Evolutionary conservation across 2,797 vertebrate genomes (phyloP).

Genomic region (Tadarida brasiliensis): DNA sequence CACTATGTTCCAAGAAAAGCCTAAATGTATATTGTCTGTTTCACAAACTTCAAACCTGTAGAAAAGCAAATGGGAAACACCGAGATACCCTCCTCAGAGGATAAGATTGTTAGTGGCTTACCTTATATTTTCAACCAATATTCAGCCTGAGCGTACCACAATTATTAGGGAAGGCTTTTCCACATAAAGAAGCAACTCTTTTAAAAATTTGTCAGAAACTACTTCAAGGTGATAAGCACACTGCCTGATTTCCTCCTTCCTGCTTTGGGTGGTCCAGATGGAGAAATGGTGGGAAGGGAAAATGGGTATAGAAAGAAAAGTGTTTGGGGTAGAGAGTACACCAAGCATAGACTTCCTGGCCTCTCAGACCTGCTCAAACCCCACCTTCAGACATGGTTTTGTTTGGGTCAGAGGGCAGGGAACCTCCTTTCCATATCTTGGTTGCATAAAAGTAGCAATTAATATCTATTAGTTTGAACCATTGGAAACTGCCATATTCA

Average conservation of each 20-base stretch:
- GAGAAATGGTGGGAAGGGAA: neutral
- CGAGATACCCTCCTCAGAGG: neutral
- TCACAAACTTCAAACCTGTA: neutral
- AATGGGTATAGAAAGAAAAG: neutral
- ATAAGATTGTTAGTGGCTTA: neutral
- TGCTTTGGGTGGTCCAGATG: neutral
- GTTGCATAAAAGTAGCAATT: neutral
- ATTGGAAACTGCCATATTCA: conserved; percentile 7
- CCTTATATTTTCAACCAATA: neutral
- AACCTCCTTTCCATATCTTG: neutral
- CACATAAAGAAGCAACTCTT: neutral
- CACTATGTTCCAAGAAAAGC: no score
- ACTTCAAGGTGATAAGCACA: neutral
- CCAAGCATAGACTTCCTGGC: neutral
- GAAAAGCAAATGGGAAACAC: neutral
- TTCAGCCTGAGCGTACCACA: neutral
- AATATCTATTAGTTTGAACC: neutral
- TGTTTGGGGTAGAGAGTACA: neutral
- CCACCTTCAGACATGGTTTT: neutral
- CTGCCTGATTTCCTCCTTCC: neutral
- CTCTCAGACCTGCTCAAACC: fast-evolving
- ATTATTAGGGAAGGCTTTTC: neutral
- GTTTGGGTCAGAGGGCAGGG: neutral
- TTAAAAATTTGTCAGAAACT: neutral
- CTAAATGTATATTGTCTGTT: neutral